These are phyloP conservation scores for Bembecia ichneumoniformis DNA, from an alignment of 2,888 invertebrate genomes.

Conservation along the genomic window DNA sequence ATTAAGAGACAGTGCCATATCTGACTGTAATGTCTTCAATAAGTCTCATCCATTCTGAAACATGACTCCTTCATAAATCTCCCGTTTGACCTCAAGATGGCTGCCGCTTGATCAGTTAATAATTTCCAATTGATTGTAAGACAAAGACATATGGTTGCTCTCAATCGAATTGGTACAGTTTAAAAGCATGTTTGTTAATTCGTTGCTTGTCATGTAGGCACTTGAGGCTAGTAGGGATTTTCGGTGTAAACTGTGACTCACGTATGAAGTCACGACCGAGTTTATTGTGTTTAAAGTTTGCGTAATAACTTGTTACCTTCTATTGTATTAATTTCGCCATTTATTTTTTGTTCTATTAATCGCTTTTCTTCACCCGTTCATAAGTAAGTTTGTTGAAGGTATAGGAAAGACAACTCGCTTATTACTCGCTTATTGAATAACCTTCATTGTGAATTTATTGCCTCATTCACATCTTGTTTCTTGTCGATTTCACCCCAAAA, in stretches of 20 bases:
- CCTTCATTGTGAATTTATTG: too few relatives aligned
- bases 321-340: constrained; percentile 25
- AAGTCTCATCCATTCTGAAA: constrained; percentile 12
- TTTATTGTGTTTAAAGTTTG: constrained; percentile 20
- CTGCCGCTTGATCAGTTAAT: constrained; percentile 42
- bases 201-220: constrained; percentile 20
- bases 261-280: constrained; percentile 29
- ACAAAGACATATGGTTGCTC: constrained; percentile 13
- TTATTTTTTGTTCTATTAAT: constrained; percentile 25
- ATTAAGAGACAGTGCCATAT: not conserved
- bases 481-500: too few relatives aligned
- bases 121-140: constrained; percentile 42
- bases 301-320: constrained; percentile 24
- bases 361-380: constrained; percentile 8
- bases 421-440: too few relatives aligned
- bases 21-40: not conserved
- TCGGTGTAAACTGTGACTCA: constrained; percentile 37
- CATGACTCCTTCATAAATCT: constrained; percentile 22
- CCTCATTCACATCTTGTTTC: too few relatives aligned
- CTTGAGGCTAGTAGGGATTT: constrained; percentile 21
- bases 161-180: constrained; percentile 30
- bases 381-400: too few relatives aligned
- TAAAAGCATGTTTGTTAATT: constrained; percentile 21
- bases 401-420: not conserved
- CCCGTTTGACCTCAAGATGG: constrained; percentile 31